Evolutionary conservation across 2,888 invertebrate genomes (phyloP).

Genomic region (Crioceris asparagi): DNA sequence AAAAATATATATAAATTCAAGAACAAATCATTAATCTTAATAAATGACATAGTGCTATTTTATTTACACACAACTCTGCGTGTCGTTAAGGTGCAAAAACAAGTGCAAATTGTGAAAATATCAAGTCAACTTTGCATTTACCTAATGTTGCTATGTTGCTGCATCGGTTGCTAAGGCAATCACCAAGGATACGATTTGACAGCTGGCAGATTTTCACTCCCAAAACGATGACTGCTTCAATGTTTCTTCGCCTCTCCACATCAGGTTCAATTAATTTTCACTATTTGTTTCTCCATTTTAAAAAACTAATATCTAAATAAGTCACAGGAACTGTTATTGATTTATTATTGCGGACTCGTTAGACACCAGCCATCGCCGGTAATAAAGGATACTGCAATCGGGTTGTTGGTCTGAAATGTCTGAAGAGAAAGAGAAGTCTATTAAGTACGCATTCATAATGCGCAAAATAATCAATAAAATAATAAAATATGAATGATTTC

Average conservation of each 20-base stretch:
- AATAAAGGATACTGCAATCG: slow-evolving; percentile 20
- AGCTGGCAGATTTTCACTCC: slow-evolving; percentile 26
- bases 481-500: no score
- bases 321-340: slow-evolving; percentile 21
- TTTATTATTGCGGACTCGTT: slow-evolving; percentile 12
- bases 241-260: slow-evolving; percentile 3
- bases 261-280: slow-evolving; percentile 9
- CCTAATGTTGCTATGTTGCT: slow-evolving; percentile 41
- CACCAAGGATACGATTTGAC: slow-evolving; percentile 41
- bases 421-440: slow-evolving; percentile 1
- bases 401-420: slow-evolving; percentile 3
- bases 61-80: neutral
- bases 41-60: no score
- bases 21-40: no score
- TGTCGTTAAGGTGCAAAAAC: slow-evolving; percentile 5
- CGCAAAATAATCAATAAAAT: no score
- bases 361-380: slow-evolving; percentile 14
- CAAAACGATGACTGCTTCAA: slow-evolving; percentile 4
- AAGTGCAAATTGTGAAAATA: slow-evolving; percentile 17
- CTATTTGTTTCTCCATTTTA: slow-evolving; percentile 19
- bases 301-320: slow-evolving; percentile 20
- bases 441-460: no score
- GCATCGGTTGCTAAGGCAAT: slow-evolving; percentile 41
- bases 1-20: no score
- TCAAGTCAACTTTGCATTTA: slow-evolving; percentile 28